Conservation (phyloP, 2,888 invertebrate species). For the Sphaerophoria rueppellii region DNA sequence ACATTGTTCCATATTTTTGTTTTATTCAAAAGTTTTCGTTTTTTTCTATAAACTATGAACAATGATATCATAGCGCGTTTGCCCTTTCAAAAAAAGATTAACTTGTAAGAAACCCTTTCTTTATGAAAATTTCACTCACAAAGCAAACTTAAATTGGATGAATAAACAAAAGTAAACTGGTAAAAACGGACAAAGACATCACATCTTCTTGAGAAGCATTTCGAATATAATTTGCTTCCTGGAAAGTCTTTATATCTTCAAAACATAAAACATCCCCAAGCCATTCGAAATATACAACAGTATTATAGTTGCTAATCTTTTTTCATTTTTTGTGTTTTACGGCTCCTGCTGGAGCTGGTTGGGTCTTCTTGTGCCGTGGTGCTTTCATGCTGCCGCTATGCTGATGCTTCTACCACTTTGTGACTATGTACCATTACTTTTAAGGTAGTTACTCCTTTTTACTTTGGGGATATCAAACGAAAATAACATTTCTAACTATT, state of each 20-base stretch:
- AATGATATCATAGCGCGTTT: too few relatives aligned
- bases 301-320: neutral
- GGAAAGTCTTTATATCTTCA: constrained; percentile 33
- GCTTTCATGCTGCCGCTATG: neutral
- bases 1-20: too few relatives aligned
- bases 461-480: constrained; percentile 48
- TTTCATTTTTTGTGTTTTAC: constrained; percentile 1
- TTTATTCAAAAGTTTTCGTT: too few relatives aligned
- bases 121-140: constrained; percentile 2
- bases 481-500: constrained; percentile 51
- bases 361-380: neutral
- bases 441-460: constrained; percentile 46
- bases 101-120: neutral
- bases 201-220: constrained; percentile 25
- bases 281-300: constrained; percentile 19
- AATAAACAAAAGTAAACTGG: constrained; percentile 12
- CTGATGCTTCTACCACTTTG: neutral
- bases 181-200: constrained; percentile 30
- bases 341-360: neutral
- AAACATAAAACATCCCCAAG: constrained; percentile 39
- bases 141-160: constrained; percentile 18
- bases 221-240: constrained; percentile 35
- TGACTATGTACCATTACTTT: constrained; percentile 37
- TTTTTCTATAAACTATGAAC: too few relatives aligned
- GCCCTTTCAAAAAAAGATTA: neutral